These are phyloP conservation scores for Pampus argenteus DNA, from an alignment of 2,797 vertebrate species.

Conservation along the genomic window DNA sequence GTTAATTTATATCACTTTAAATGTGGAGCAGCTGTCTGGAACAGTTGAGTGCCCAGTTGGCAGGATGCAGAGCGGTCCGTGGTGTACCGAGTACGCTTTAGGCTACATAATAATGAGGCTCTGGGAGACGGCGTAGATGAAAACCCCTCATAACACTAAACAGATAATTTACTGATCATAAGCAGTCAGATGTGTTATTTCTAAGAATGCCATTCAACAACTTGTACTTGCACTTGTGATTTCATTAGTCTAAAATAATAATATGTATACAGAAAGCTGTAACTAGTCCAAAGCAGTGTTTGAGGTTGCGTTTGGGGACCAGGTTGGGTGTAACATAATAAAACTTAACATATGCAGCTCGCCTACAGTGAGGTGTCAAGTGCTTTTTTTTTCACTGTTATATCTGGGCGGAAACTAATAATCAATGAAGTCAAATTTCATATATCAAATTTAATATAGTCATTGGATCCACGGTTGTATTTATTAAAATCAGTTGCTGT, in stretches of 20 bases:
- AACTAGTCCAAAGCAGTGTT: not conserved
- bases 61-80: conserved; percentile 59
- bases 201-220: conserved; percentile 19
- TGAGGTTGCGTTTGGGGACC: not conserved
- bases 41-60: conserved; percentile 69
- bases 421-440: too few relatives aligned
- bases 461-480: not conserved
- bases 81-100: conserved; percentile 66
- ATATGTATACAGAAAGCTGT: too few relatives aligned
- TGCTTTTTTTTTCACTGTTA: conserved; percentile 6
- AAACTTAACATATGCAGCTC: not conserved
- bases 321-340: too few relatives aligned
- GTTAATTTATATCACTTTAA: conserved; percentile 59
- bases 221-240: not conserved
- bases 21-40: conserved; percentile 73
- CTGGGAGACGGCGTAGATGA: conserved; percentile 52
- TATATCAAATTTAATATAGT: not conserved
- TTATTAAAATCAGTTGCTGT: not conserved
- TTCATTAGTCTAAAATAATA: not conserved
- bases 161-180: conserved; percentile 51
- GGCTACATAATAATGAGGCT: conserved; percentile 78
- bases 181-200: conserved; percentile 14
- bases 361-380: not conserved
- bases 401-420: too few relatives aligned
- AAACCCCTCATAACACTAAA: conserved; percentile 46